These are phyloP conservation scores for Takifugu bimaculatus DNA, from an alignment of 2,113 vertebrate species.

Conservation along the genomic window DNA sequence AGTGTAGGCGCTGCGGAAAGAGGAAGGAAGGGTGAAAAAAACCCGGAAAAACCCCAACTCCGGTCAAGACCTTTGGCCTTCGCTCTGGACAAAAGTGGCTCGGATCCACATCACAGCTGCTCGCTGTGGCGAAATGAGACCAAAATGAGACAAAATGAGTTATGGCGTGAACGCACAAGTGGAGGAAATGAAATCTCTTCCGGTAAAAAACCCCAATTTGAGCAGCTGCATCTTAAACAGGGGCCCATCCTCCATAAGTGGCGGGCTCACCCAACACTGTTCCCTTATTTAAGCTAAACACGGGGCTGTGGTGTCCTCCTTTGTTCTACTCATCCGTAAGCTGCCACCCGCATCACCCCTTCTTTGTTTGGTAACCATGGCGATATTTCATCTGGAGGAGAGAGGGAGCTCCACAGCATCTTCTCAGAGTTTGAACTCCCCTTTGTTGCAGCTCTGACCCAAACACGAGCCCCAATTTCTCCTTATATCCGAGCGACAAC, in stretches of 20 bases:
- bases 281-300: conserved; percentile 43
- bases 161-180: not conserved
- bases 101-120: not conserved
- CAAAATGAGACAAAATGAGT: too few species aligned
- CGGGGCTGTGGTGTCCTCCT: conserved; percentile 59
- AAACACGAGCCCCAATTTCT: not conserved
- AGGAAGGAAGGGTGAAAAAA: conserved; percentile 3
- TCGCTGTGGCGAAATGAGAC: not conserved
- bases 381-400: conserved; percentile 73
- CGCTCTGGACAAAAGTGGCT: not conserved
- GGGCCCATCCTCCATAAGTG: conserved; percentile 7
- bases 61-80: not conserved
- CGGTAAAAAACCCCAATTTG: conserved; percentile 19
- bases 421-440: conserved; percentile 14
- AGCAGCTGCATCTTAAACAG: conserved; percentile 34
- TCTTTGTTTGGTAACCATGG: conserved; percentile 83
- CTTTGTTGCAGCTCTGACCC: not conserved
- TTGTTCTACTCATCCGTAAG: conserved; percentile 71
- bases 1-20: conserved; percentile 72
- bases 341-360: conserved; percentile 67
- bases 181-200: not conserved
- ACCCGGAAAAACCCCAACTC: not conserved
- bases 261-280: conserved; percentile 28
- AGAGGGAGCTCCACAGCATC: conserved; percentile 49
- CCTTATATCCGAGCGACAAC: not conserved